A percentile compares a stretch with the other conserved stretches of the same genome.
Conservation (phyloP, 1,140 invertebrate species). For the Cotesia vestalis region DNA sequence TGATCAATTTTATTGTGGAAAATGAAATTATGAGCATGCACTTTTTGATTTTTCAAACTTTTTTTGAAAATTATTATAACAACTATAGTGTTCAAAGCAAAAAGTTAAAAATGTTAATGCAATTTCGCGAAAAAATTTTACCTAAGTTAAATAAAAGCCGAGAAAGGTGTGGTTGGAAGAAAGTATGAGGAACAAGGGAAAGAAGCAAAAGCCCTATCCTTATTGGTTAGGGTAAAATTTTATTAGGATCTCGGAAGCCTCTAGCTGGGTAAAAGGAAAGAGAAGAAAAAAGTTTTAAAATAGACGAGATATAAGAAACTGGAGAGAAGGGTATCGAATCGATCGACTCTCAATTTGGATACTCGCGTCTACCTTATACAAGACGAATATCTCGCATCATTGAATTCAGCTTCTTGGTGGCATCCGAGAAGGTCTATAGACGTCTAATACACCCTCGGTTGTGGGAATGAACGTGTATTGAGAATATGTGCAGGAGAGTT, state of each 20-base stretch:
- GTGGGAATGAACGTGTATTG: too few relatives aligned
- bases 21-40: too few relatives aligned
- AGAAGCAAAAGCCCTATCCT: conserved; percentile 47
- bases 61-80: too few relatives aligned
- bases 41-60: too few relatives aligned
- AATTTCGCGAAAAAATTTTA: too few relatives aligned
- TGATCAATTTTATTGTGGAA: too few relatives aligned
- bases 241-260: conserved; percentile 51
- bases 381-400: conserved; percentile 48
- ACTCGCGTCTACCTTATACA: conserved; percentile 48
- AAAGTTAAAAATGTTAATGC: too few relatives aligned
- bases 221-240: conserved; percentile 50
- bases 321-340: conserved; percentile 44
- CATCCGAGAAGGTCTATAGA: background rate
- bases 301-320: conserved; percentile 1
- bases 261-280: conserved; percentile 32
- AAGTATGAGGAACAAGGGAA: background rate
- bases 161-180: too few relatives aligned
- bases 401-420: conserved; percentile 26
- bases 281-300: conserved; percentile 11
- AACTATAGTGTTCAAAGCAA: too few relatives aligned
- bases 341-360: conserved; percentile 57
- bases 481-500: too few relatives aligned
- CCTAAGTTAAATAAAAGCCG: too few relatives aligned
- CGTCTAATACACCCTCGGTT: too few relatives aligned